Evolutionary conservation across 2,797 vertebrate genomes (phyloP), one percentile per base, ranked within the genome.

Genomic region (Hemibagrus guttatus): DNA sequence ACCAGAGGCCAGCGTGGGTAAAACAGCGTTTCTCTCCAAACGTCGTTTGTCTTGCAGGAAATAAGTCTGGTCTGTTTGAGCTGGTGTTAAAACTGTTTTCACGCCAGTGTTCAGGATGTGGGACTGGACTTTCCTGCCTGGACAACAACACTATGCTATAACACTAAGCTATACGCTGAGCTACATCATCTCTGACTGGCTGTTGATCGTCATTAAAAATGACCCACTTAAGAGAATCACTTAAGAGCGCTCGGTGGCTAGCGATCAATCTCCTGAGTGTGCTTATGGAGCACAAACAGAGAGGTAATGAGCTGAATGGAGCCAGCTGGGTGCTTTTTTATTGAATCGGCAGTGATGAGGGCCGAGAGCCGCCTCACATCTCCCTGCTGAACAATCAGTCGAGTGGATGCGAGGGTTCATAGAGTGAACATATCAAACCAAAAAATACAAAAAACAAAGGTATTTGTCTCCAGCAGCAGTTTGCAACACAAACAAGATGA

Each of bases 141-240:
- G 87, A 59, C 21, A 59, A 28, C 46, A 49, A 49, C 46, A 49
- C 54, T 79, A 14, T 13, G 54, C 89, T 84, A 39, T 39, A 39
- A 39, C 35, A 39, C 35, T 39, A 87, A 74, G 85, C 89, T 88
- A 76, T 88, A 80, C 83, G 12, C 89, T 86, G 86, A 76, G 86
- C 88, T 89, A 69, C 88, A 83, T 85, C 89, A 86, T 88, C 81
- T 89, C 93, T 92, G 83, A 89, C 88, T 87, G 91, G 91, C 93
- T 93, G 93, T 94, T 93, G 94, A 95, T 94, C 91, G 91, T 92
- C 91, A 89, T 81, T 91, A 92, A 93, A 94, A 94, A 91, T 68
- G 88, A 89, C 92, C 92, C 91, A 92, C 91, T 91, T 92, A 90
- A 93, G 91, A 5, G 21, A 39, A 21, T 28, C 81, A 74, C 66